Evolutionary conservation across 2,888 invertebrate genomes (phyloP).

Genomic region (Lithophane socia): DNA sequence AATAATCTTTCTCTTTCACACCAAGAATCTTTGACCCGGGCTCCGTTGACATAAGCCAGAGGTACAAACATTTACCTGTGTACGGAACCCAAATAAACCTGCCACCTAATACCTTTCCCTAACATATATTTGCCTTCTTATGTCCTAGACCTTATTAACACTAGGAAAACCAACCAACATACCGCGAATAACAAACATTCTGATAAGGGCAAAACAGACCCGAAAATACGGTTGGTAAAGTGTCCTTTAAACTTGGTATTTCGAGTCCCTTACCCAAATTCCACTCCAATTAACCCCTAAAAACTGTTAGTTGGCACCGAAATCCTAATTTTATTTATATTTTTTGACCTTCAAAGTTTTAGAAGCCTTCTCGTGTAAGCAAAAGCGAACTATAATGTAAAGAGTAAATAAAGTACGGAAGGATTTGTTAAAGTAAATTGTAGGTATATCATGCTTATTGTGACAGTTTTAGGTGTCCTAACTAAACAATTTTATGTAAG

Average conservation of each 20-base stretch:
- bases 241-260: slow-evolving; percentile 57
- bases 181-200: slow-evolving; percentile 53
- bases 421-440: slow-evolving; percentile 57
- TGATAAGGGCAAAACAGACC: slow-evolving; percentile 56
- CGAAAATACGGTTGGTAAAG: slow-evolving; percentile 44
- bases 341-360: slow-evolving; percentile 61
- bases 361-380: slow-evolving; percentile 65
- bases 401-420: slow-evolving; percentile 50
- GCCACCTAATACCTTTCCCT: slow-evolving; percentile 35
- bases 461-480: slow-evolving; percentile 52
- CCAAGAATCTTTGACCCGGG: slow-evolving; percentile 28
- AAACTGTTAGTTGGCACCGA: slow-evolving; percentile 61
- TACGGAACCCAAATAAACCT: slow-evolving; percentile 57
- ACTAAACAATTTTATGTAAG: slow-evolving; percentile 56
- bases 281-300: slow-evolving; percentile 59
- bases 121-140: slow-evolving; percentile 58
- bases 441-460: slow-evolving; percentile 57
- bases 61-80: slow-evolving; percentile 45
- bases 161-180: slow-evolving; percentile 41
- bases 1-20: slow-evolving; percentile 22
- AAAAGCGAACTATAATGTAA: slow-evolving; percentile 53
- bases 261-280: slow-evolving; percentile 50
- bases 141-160: slow-evolving; percentile 53
- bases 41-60: slow-evolving; percentile 42
- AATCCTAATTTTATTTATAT: slow-evolving; percentile 64